phyloP scores from a whole-genome alignment of 1,140 invertebrate genomes.

The Maconellicoccus hirsutus region DNA sequence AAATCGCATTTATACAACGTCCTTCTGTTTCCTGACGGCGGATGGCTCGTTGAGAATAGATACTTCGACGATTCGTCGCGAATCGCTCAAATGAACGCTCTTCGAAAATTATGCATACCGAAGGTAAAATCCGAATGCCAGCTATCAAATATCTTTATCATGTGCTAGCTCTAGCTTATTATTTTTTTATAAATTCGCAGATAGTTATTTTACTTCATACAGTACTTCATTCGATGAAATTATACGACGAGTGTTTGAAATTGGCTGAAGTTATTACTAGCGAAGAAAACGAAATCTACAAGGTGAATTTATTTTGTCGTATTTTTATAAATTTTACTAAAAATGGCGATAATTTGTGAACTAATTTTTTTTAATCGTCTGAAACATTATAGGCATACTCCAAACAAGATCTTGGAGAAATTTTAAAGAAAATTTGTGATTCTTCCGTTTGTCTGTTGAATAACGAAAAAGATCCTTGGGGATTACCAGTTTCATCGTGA shows the following conservation, averaged over 20 bases:
- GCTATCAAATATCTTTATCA: not conserved
- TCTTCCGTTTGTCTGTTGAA: slow-evolving; percentile 56
- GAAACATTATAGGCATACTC: slow-evolving; percentile 54
- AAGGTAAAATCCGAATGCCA: slow-evolving; percentile 38
- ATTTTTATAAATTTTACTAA: too few relatives aligned
- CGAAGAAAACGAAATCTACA: slow-evolving; percentile 65
- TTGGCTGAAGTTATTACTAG: slow-evolving; percentile 65
- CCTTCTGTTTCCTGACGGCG: slow-evolving; percentile 73
- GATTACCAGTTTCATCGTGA: slow-evolving; percentile 8
- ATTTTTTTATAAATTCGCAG: slow-evolving; percentile 34
- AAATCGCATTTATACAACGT: slow-evolving; percentile 76
- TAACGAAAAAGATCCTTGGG: slow-evolving; percentile 1
- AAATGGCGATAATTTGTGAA: too few relatives aligned
- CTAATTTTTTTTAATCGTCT: slow-evolving; percentile 23
- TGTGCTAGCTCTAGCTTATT: not conserved
- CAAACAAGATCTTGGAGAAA: slow-evolving; percentile 58
- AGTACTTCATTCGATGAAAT: slow-evolving; percentile 60
- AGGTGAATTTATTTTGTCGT: too few relatives aligned
- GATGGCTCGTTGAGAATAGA: slow-evolving; percentile 69
- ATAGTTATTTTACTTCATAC: slow-evolving; percentile 64
- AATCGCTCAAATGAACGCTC: slow-evolving; percentile 53
- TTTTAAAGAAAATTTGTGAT: slow-evolving; percentile 65
- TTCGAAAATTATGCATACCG: slow-evolving; percentile 72
- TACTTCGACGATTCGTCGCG: slow-evolving; percentile 34
- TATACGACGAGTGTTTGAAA: slow-evolving; percentile 64